Base-by-base conservation (phyloP, 2,888 invertebrate genomes). In the Calameuta idolon region DNA sequence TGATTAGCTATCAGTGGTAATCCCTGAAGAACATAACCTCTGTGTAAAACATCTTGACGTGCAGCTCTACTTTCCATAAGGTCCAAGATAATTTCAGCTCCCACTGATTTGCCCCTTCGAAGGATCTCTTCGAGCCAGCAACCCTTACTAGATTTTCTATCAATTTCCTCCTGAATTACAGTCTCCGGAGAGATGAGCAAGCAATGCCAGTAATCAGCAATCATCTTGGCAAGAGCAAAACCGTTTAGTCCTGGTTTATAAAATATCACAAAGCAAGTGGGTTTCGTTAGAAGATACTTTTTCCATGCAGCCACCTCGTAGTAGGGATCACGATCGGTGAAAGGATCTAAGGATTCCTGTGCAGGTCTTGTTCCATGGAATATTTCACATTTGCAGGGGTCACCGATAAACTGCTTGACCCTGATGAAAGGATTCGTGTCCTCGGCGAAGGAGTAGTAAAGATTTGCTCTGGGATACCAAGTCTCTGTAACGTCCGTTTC, bases 1-100 rank as follows among this genome's bases (percentile, higher is more conserved):
- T 89, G 86, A 75, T 93, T 92, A 3, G 93, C 92, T n/a, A 95
- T 92, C 69, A 95, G 87, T 33, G 95, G 95, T 80, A 95, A 90
- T 11, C 95, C 95, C 79, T 94, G 94, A 82, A 95, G 89, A 3
- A 95, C 92, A 92, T 94, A 95, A 12, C 95, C 95, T 86, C 94
- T 92, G 85, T 95, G 94, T 83, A 91, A 88, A 30, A 94, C 92
- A 35, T 92, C 92, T 78, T 92, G 92, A 33, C 93, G 92, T 74
- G 92, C 89, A 1, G 94, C 81, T 85, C 94, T 93, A 76, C 90
- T 90, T 82, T 93, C 92, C 15, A 95, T 88, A 33, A 95, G 90
- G 81, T 92, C 87, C 75, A 94, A 83, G 37, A 95, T 91, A 5
- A 92, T 88, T 82, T 94, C 92, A 81, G 92, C 92, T 73, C 92